phyloP scores from a whole-genome alignment of 2,797 vertebrate genomes.

The Syndactyla subalaris region DNA sequence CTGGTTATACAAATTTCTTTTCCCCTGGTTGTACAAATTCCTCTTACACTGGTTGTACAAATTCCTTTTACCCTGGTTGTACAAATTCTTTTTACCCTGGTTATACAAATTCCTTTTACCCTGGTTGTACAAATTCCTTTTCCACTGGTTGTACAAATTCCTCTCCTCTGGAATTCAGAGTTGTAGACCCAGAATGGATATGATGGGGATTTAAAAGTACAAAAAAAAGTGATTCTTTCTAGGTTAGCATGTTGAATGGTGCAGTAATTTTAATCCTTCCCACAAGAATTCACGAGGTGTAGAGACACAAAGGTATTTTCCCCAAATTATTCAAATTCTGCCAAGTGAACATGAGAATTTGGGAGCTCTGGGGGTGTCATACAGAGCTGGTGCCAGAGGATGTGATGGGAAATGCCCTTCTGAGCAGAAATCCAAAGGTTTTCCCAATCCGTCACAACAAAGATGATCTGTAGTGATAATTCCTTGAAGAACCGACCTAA shows the following conservation, averaged over 20 bases:
- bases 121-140: neutral
- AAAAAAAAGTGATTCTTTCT: neutral
- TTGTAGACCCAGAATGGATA: rapidly evolving
- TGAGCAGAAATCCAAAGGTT: neutral
- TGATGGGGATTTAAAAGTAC: neutral
- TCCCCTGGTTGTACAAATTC: neutral
- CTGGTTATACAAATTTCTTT: neutral
- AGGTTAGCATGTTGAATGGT: rapidly evolving
- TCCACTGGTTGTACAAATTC: neutral
- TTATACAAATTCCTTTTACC: neutral
- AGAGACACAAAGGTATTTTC: neutral
- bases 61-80: neutral
- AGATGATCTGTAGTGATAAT: neutral
- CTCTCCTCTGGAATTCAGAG: neutral
- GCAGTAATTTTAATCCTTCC: neutral
- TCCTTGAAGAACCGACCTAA: neutral
- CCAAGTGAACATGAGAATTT: rapidly evolving
- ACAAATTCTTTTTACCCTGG: neutral
- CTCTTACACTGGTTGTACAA: no score
- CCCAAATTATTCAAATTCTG: neutral
- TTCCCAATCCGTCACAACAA: rapidly evolving
- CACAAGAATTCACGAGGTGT: rapidly evolving
- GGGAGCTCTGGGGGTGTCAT: neutral
- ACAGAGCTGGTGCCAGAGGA: neutral
- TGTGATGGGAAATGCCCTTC: neutral